Evolutionary conservation across 2,797 vertebrate genomes (phyloP).

Genomic region (Sciurus carolinensis): DNA sequence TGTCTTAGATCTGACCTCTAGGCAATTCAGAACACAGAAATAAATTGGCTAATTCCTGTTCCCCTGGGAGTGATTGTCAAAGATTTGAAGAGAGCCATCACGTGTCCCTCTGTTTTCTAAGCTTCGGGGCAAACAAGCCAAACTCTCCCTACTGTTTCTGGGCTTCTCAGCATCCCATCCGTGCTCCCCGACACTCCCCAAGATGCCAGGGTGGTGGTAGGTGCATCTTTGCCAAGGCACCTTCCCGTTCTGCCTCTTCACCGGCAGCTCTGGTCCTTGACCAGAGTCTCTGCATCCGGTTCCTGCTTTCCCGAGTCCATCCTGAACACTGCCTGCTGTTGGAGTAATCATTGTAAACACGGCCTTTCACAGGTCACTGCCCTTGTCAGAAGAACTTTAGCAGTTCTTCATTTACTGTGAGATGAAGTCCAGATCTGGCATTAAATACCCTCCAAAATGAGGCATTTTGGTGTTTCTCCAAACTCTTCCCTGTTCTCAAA

Average conservation of each 20-base stretch:
- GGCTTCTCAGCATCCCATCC: background rate
- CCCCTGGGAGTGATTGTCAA: constrained; percentile 52
- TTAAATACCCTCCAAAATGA: background rate
- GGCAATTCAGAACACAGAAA: constrained; percentile 65
- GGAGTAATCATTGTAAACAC: constrained; percentile 23
- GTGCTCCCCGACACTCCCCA: background rate
- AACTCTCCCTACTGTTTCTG: constrained; percentile 4
- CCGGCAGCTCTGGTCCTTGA: background rate
- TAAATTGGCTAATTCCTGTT: constrained; percentile 70
- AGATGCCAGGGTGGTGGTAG: background rate
- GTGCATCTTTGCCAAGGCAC: background rate
- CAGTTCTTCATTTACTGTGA: constrained; percentile 11
- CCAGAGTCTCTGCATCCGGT: background rate
- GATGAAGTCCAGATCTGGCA: background rate
- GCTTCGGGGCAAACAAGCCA: constrained; percentile 31
- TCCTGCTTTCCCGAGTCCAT: constrained; percentile 5
- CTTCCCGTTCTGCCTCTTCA: background rate
- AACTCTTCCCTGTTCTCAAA: background rate
- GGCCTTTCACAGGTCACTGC: background rate
- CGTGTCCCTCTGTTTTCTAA: background rate
- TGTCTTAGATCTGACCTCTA: constrained; percentile 77
- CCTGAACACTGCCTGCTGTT: background rate
- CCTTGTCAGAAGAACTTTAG: constrained; percentile 55
- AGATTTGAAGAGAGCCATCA: constrained; percentile 59
- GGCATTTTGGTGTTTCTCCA: constrained; percentile 8